phyloP scores from a whole-genome alignment of 2,797 vertebrate genomes.

The Bufotes viridis region DNA sequence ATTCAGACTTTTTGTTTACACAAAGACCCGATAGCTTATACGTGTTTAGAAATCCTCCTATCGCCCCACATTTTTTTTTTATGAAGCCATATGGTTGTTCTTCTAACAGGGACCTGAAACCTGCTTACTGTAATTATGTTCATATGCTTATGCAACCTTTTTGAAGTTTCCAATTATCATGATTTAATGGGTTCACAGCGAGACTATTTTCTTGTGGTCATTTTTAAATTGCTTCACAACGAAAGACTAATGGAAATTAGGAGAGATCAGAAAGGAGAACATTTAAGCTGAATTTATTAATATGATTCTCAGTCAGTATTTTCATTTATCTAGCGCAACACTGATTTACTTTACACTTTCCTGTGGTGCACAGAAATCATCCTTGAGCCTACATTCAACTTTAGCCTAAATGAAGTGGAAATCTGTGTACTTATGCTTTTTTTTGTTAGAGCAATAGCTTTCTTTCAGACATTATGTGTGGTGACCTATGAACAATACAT shows the following conservation, averaged over 20 bases:
- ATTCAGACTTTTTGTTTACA: neutral
- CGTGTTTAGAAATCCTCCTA: neutral
- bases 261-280: conserved; percentile 57
- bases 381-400: conserved; percentile 37
- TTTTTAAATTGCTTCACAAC: conserved; percentile 63
- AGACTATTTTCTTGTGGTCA: conserved; percentile 63
- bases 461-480: neutral
- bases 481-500: conserved; percentile 36
- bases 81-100: conserved; percentile 37
- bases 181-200: conserved; percentile 62
- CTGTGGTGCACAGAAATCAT: conserved; percentile 56
- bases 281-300: conserved; percentile 59
- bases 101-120: conserved; percentile 52
- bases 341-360: conserved; percentile 57
- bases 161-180: conserved; percentile 62
- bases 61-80: conserved; percentile 23
- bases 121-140: conserved; percentile 62
- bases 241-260: conserved; percentile 60
- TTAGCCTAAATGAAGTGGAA: conserved; percentile 22
- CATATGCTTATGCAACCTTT: conserved; percentile 62
- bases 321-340: conserved; percentile 57
- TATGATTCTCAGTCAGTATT: conserved; percentile 59
- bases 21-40: neutral
- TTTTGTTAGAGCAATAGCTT: neutral
- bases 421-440: conserved; percentile 17